phyloP scores from a whole-genome alignment of 1,140 invertebrate species.

The Heterodera schachtii region DNA sequence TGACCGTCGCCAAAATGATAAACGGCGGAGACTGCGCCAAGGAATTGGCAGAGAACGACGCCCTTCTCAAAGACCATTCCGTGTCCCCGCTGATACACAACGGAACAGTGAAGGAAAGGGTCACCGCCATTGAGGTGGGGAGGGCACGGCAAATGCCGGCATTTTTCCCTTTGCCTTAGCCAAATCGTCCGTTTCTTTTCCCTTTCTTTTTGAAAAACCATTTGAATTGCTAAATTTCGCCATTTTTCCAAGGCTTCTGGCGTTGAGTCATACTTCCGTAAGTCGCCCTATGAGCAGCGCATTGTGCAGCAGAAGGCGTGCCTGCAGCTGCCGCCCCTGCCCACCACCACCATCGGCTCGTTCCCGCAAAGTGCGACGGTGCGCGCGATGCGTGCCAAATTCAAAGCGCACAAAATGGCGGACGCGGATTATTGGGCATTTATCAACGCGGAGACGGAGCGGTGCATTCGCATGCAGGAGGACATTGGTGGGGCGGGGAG shows the following conservation, averaged over 20 bases:
- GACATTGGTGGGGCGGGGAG: slow-evolving; percentile 24
- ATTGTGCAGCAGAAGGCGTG: slow-evolving; percentile 26
- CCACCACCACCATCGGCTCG: slow-evolving; percentile 41
- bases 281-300: slow-evolving; percentile 11
- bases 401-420: slow-evolving; percentile 30
- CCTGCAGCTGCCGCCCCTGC: slow-evolving; percentile 32
- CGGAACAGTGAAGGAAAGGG: slow-evolving; percentile 2
- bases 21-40: not conserved
- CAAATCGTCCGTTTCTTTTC: too few relatives aligned
- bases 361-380: slow-evolving; percentile 41
- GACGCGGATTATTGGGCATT: slow-evolving; percentile 32
- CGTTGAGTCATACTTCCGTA: slow-evolving; percentile 17
- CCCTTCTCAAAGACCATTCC: slow-evolving; percentile 18
- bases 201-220: too few relatives aligned
- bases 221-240: not conserved
- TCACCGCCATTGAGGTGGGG: not conserved
- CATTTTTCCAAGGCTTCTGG: slow-evolving; percentile 2
- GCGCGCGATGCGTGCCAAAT: slow-evolving; percentile 18
- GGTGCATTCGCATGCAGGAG: slow-evolving; percentile 29
- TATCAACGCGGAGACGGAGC: slow-evolving; percentile 34
- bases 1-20: slow-evolving; percentile 14
- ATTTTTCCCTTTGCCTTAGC: not conserved
- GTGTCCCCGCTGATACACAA: slow-evolving; percentile 27
- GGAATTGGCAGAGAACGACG: not conserved
- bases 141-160: not conserved